Base-by-base conservation (phyloP, 2,113 vertebrate species). In the Silurus meridionalis region DNA sequence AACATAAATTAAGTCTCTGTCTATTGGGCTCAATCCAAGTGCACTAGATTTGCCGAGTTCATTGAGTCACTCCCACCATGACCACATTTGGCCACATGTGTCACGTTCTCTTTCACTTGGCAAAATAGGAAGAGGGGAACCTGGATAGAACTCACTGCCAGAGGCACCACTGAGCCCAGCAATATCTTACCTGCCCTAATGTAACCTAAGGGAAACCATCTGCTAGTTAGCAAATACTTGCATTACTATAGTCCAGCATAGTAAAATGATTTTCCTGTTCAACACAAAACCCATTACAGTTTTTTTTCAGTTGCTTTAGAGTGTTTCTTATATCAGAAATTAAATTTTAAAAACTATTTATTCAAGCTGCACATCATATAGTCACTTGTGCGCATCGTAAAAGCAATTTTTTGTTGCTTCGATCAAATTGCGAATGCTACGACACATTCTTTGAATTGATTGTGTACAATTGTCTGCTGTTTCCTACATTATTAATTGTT, bases 21-120 rank as follows among this genome's bases (percentile, higher is more conserved):
- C 84, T 88, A 83, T 23, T 85, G 91, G 92, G 87, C 2, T 5
- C 4, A 83, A 50, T 91, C 93, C 93, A 94, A 91, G 90, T 50
- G 58, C 57, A n/a, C 17, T 71, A 66, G 75, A 85, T 80, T 83
- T 19, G 83, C 37, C 77, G 84, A 91, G 90, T 92, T 92, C 89
- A 91, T 80, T 80, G 74, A 87, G 2, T 88, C 91, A 91, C 87
- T 92, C 91, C 84, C 79, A 91, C 92, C 91, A 91, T 94, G 90
- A 93, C 92, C 92, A 91, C 90, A 94, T 95, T 94, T 94, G 93
- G 93, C 86, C 89, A 91, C 85, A 88, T 91, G 85, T 91, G 82
- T 92, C 91, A 89, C 83, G 88, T 86, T 89, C 69, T 92, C 89
- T 89, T 86, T 85, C 46, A 89, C 92, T 92, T 90, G 88, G 82